A percentile compares a stretch with the other conserved stretches of the same genome.
Evolutionary conservation across 2,113 vertebrate species (phyloP).

Genomic region (Oxygymnocypris stewartii): DNA sequence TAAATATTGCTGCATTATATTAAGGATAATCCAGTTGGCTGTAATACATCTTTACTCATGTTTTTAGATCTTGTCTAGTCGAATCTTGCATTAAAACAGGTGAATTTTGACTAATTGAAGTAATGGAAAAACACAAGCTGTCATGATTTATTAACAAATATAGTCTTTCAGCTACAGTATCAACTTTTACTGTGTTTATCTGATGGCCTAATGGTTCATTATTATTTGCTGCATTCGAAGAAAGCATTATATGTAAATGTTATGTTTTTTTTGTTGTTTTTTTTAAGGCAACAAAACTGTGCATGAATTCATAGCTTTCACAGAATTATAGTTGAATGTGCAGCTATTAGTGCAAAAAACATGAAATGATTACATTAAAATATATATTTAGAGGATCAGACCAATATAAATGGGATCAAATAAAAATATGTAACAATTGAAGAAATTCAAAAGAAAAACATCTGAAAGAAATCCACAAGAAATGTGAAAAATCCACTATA

Average conservation of each 20-base stretch:
- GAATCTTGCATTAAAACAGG: background rate
- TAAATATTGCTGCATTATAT: background rate
- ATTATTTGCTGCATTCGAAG: background rate
- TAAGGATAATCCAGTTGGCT: background rate
- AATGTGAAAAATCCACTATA: no score
- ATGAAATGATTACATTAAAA: background rate
- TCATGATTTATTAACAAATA: no score
- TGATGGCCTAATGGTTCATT: background rate
- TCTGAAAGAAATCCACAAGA: no score
- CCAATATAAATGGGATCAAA: background rate
- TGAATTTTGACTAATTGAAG: background rate
- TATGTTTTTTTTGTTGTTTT: no score
- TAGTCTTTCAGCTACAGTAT: background rate
- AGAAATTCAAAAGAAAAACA: no score
- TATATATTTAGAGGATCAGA: background rate
- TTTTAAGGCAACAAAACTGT: background rate
- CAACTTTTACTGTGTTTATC: background rate
- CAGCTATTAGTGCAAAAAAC: background rate
- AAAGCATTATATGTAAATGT: background rate
- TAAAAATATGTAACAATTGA: background rate
- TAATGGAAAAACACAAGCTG: no score
- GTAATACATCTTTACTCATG: background rate
- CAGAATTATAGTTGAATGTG: background rate
- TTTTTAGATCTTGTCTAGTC: background rate
- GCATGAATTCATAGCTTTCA: background rate